A percentile compares a stretch with the other conserved stretches of the same genome.
These are phyloP conservation scores for Thysanoteuthis rhombus DNA, from an alignment of 2,888 invertebrate species.

Conservation along the genomic window DNA sequence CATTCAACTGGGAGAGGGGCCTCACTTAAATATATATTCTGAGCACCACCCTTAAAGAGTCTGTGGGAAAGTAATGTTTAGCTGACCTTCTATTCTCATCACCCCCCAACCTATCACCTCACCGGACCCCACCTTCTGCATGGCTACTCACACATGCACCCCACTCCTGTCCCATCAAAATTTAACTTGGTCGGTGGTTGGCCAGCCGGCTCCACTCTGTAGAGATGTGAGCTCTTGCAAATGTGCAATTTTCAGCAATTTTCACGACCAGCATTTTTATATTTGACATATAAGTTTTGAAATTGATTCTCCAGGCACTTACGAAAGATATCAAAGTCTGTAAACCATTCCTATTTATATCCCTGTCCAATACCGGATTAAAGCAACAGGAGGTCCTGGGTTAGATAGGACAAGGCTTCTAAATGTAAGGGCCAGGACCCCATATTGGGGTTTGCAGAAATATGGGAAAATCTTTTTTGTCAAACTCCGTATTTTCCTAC, in stretches of 20 bases:
- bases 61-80: background rate
- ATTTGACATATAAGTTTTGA: background rate
- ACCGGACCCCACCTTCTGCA: background rate
- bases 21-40: background rate
- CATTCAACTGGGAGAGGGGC: background rate
- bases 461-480: too few species aligned
- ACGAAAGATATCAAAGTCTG: background rate
- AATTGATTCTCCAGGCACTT: background rate
- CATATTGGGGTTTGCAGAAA: too few species aligned
- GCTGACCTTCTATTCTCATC: background rate
- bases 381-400: too few species aligned
- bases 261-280: background rate
- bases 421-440: too few species aligned
- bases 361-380: too few species aligned
- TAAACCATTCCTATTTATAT: too few species aligned
- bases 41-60: background rate
- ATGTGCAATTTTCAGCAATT: background rate
- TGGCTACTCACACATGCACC: background rate
- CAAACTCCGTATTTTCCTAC: too few species aligned
- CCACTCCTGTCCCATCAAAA: background rate
- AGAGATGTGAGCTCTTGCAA: background rate
- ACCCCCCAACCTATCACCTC: background rate
- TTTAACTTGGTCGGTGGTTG: background rate
- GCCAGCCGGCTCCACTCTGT: background rate
- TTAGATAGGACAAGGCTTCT: too few species aligned